These are phyloP conservation scores for Ceratothoa steindachneri DNA, from an alignment of 2,888 invertebrate genomes.

Conservation along the genomic window DNA sequence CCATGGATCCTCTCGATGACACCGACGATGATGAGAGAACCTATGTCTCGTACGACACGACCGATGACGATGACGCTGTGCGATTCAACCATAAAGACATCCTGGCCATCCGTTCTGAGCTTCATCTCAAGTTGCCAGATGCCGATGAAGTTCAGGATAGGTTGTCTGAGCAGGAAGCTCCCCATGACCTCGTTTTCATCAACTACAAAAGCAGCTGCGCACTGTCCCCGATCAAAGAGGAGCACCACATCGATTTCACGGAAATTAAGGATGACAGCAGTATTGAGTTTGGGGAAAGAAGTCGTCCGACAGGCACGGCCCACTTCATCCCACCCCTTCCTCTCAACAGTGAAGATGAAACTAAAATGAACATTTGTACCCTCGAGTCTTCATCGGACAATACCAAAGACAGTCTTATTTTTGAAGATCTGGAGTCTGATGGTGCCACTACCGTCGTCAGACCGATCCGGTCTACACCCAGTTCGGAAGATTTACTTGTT, in stretches of 20 bases:
- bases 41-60: slow-evolving; percentile 43
- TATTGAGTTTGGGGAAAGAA: slow-evolving; percentile 29
- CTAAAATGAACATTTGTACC: not conserved
- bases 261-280: slow-evolving; percentile 35
- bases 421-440: slow-evolving; percentile 54
- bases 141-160: not conserved
- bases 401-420: slow-evolving; percentile 47
- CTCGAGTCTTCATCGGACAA: slow-evolving; percentile 45
- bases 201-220: slow-evolving; percentile 57
- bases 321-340: not conserved
- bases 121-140: slow-evolving; percentile 32
- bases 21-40: slow-evolving; percentile 29
- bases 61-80: slow-evolving; percentile 39
- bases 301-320: slow-evolving; percentile 47
- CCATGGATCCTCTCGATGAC: slow-evolving; percentile 24
- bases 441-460: slow-evolving; percentile 18
- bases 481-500: slow-evolving; percentile 54
- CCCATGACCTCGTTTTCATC: slow-evolving; percentile 10
- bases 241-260: slow-evolving; percentile 52
- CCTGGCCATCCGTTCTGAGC: slow-evolving; percentile 39
- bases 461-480: slow-evolving; percentile 22
- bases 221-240: slow-evolving; percentile 62
- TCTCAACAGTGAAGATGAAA: not conserved
- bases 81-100: slow-evolving; percentile 40
- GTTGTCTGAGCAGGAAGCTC: slow-evolving; percentile 6